Evolutionary conservation across 2,113 vertebrate genomes (phyloP).

Genomic region (Anser cygnoides): DNA sequence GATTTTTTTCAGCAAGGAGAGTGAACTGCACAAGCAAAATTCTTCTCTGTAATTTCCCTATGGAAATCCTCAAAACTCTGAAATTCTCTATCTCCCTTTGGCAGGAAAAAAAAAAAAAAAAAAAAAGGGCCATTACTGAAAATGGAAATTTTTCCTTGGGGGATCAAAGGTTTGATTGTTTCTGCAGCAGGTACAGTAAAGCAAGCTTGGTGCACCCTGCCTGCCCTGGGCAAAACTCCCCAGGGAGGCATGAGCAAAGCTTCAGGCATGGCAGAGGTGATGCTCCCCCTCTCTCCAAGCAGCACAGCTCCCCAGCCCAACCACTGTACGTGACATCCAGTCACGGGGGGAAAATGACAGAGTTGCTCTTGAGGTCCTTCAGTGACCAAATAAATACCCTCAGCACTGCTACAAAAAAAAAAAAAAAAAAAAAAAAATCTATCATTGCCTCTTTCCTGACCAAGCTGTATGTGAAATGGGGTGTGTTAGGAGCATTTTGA

Average conservation of each 20-base stretch:
- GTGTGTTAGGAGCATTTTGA: neutral
- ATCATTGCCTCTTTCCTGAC: neutral
- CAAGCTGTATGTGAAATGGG: neutral
- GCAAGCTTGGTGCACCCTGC: neutral
- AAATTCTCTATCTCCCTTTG: neutral
- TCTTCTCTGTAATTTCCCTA: neutral
- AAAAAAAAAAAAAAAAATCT: neutral
- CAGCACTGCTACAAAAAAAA: rapidly evolving
- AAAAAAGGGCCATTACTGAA: neutral
- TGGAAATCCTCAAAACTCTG: neutral
- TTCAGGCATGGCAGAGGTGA: rapidly evolving
- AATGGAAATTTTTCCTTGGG: neutral
- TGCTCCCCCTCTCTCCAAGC: neutral
- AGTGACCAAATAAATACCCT: neutral
- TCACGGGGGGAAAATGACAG: neutral
- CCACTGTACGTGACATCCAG: neutral
- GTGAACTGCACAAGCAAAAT: neutral
- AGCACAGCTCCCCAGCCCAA: neutral
- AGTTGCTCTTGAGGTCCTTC: neutral
- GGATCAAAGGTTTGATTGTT: neutral
- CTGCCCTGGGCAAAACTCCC: neutral
- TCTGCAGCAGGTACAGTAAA: neutral
- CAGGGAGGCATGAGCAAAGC: neutral
- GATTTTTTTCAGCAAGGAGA: neutral
- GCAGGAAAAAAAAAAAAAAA: neutral